Evolutionary conservation across 2,797 vertebrate genomes (phyloP).

Genomic region (Sciaenops ocellatus): DNA sequence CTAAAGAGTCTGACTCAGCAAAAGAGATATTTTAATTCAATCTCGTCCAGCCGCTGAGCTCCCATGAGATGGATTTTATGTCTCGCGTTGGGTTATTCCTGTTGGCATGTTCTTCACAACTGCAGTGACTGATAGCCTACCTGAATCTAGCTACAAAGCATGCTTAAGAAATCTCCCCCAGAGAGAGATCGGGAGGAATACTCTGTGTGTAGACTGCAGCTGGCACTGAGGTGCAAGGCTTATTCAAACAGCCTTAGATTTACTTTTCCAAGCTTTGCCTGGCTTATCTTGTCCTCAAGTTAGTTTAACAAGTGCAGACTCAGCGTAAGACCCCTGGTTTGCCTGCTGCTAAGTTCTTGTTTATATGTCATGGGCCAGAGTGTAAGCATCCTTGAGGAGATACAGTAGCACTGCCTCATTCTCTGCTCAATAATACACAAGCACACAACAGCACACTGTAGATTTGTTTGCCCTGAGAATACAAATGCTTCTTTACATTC

Average conservation of each 20-base stretch:
- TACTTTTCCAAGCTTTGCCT: constrained; percentile 72
- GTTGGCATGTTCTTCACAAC: constrained; percentile 69
- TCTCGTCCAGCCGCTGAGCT: constrained; percentile 54
- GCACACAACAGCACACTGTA: constrained; percentile 36
- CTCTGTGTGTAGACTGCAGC: constrained; percentile 65
- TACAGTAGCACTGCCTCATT: constrained; percentile 54
- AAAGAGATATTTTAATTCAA: constrained; percentile 78
- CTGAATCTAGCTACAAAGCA: constrained; percentile 75
- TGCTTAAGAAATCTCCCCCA: constrained; percentile 72
- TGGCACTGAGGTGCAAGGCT: constrained; percentile 68
- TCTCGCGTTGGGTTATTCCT: constrained; percentile 68
- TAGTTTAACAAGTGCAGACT: constrained; percentile 78
- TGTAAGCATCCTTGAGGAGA: constrained; percentile 60
- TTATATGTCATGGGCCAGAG: constrained; percentile 71
- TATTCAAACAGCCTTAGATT: constrained; percentile 80
- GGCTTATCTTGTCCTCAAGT: constrained; percentile 77
- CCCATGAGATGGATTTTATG: constrained; percentile 73
- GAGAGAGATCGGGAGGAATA: constrained; percentile 71
- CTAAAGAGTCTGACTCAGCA: constrained; percentile 82
- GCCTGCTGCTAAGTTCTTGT: constrained; percentile 65
- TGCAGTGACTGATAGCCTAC: constrained; percentile 72
- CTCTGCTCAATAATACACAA: constrained; percentile 68
- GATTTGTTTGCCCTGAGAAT: constrained; percentile 34
- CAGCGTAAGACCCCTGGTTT: constrained; percentile 71
- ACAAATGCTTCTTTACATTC: constrained; percentile 49